Base-by-base conservation (phyloP, 2,797 vertebrate species). In the Chromis chromis region DNA sequence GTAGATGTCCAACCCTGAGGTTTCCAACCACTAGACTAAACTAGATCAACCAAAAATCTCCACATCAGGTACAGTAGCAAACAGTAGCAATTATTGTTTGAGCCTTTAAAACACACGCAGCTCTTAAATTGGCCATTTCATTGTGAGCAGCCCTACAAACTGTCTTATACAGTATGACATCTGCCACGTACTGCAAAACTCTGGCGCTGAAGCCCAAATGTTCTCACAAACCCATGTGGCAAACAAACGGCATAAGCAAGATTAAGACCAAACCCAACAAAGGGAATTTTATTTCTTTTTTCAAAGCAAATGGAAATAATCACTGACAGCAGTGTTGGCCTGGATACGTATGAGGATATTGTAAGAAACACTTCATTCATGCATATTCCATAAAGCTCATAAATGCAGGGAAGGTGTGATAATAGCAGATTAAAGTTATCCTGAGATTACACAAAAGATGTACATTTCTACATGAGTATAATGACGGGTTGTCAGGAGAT, bases 381-480 rank as follows among this genome's bases (percentile, higher is more conserved):
- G 53, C 59, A 46, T 11, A 53, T 59, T 66, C 21, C 33, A 3
- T 48, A 46, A 79, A 91, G 72, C 86, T 65, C 21, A 63, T 80
- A 80, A 88, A 83, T 66, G 78, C 33, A 39, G 60, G n/a, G 44
- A 70, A 64, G 64, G 79, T 74, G 77, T 66, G 60, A 76, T 80
- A 73, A 79, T 62, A 68, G 58, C 53, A 74, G 84, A 81, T 75
- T 52, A 54, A 58, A 54, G 33, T 55, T 56, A 83, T 86, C 79
- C 82, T 84, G 80, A 88, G 85, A 85, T 83, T 85, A 88, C 70
- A 89, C 25, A 9, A 77, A 40, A 82, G 63, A 64, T 49, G 33
- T 36, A 36, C 9, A 61, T 63, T 62, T 81, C 67, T 76, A 69
- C 77, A 63, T 11, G 66, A 57, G 42, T 50, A 61, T 75, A 77